phyloP scores from a whole-genome alignment of 2,888 invertebrate genomes.

The Toxonevra muliebris region DNA sequence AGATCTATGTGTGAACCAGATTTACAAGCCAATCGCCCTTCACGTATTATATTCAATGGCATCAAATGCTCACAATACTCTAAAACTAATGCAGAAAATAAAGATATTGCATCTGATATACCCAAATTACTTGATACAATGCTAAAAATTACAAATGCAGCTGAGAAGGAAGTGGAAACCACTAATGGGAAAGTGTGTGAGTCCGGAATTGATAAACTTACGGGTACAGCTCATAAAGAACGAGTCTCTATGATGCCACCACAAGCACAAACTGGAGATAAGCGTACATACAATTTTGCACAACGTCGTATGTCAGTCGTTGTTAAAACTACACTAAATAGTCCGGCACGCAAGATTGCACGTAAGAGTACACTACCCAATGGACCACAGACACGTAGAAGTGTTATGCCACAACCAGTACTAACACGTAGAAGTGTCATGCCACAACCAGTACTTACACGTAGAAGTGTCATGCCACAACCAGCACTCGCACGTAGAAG shows the following conservation, averaged over 20 bases:
- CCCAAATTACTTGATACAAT: slow-evolving; percentile 51
- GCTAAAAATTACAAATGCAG: slow-evolving; percentile 47
- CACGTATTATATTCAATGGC: slow-evolving; percentile 31
- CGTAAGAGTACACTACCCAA: slow-evolving; percentile 36
- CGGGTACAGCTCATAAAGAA: slow-evolving; percentile 6
- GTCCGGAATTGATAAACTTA: slow-evolving; percentile 18
- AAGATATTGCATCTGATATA: slow-evolving; percentile 47
- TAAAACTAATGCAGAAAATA: slow-evolving; percentile 20
- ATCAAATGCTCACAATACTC: slow-evolving; percentile 29
- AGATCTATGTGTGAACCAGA: slow-evolving; percentile 39
- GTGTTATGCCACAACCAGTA: no score
- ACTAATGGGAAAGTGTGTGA: neutral
- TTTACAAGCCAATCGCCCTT: slow-evolving; percentile 40
- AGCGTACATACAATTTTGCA: slow-evolving; percentile 45
- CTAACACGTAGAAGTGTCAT: no score
- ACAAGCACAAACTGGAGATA: slow-evolving; percentile 35
- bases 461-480: slow-evolving; percentile 1
- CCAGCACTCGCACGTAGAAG: neutral
- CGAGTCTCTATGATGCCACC: slow-evolving; percentile 36
- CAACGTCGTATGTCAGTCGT: slow-evolving; percentile 59
- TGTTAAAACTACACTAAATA: slow-evolving; percentile 60
- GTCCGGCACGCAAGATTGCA: slow-evolving; percentile 56
- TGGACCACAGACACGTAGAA: slow-evolving; percentile 28
- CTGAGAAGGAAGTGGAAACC: slow-evolving; percentile 12
- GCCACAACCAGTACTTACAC: no score